Base-by-base conservation (phyloP, 2,797 vertebrate genomes). In the Otolemur crassicaudatus region DNA sequence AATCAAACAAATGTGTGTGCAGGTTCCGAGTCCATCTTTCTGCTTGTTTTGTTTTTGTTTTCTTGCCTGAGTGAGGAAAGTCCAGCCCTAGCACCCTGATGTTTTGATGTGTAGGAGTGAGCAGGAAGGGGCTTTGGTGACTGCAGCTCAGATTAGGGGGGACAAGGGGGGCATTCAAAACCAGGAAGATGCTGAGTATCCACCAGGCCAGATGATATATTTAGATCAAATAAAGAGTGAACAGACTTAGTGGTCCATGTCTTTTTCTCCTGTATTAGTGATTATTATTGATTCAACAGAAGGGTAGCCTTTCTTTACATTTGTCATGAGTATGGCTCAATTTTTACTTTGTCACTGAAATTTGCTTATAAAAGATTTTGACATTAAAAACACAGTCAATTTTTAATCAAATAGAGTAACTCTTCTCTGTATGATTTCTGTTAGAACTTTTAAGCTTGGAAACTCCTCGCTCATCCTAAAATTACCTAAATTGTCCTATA, bases 331-430 rank as follows among this genome's bases (percentile, higher is more conserved):
- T 84, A 65, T 20, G 23, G 53, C 22, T 53, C 11, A 13, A 34
- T 75, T 60, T 92, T 72, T 43, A 73, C 5, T 53, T 87, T 77
- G 34, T n/a, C 16, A 14, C 49, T 70, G 73, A 79, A 23, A 63
- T 67, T 56, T 93, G 2, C 23, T n/a, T 80, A 17, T 58, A 63
- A 91, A 69, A 73, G 16, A 0, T 73, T 88, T 90, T 16, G 9
- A 13, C 31, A n/a, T 58, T 53, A 53, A 80, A 76, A 19, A 92
- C 61, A 90, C 80, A 13, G 9, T 83, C 29, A 37, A 60, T 34
- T 90, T 93, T 94, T 85, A 75, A 94, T 67, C 2, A 85, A 80
- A 72, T 29, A 83, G 13, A 73, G 43, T 43, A 82, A 75, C 56
- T 70, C 65, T 79, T 94, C 25, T 85, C 31, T 76, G 25, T n/a